A percentile compares a stretch with the other conserved stretches of the same genome.
Evolutionary conservation across 2,888 invertebrate species (phyloP).

Genomic region (Drosophila multiciliata): DNA sequence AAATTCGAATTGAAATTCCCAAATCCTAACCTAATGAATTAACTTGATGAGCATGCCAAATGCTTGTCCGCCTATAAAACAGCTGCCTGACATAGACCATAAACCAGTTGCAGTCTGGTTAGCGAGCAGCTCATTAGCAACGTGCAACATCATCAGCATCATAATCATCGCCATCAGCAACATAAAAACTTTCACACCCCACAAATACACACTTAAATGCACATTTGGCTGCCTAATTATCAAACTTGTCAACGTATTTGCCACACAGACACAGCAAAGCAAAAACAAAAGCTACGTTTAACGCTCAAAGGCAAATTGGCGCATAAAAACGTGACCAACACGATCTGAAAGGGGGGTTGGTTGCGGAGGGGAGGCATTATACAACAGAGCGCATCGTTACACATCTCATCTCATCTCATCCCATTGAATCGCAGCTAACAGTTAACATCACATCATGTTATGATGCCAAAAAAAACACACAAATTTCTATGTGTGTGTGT

Average conservation of each 20-base stretch:
- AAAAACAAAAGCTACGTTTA: conserved; percentile 16
- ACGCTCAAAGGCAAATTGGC: conserved; percentile 36
- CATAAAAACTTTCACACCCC: conserved; percentile 41
- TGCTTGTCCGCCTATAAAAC: conserved; percentile 2
- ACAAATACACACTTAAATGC: conserved; percentile 48
- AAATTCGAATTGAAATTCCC: conserved; percentile 3
- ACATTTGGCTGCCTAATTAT: conserved; percentile 73
- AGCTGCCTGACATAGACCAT: neutral
- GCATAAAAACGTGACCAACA: conserved; percentile 70
- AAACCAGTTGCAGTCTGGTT: conserved; percentile 14
- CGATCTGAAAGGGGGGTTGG: conserved; percentile 15
- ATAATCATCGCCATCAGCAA: conserved; percentile 13
- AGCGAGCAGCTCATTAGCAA: conserved; percentile 19
- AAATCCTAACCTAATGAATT: conserved; percentile 12
- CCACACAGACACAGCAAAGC: conserved; percentile 5
- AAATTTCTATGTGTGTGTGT: conserved; percentile 4
- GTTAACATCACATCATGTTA: conserved; percentile 43
- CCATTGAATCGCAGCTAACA: conserved; percentile 44
- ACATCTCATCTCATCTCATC: conserved; percentile 27
- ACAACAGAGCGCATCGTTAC: conserved; percentile 25
- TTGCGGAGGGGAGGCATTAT: neutral
- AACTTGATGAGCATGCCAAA: conserved; percentile 2
- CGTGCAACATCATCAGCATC: conserved; percentile 11
- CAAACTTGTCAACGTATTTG: conserved; percentile 63
- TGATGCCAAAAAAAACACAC: conserved; percentile 46